These are phyloP conservation scores for Anadara kagoshimensis DNA, from an alignment of 1,140 invertebrate species.

Conservation along the genomic window DNA sequence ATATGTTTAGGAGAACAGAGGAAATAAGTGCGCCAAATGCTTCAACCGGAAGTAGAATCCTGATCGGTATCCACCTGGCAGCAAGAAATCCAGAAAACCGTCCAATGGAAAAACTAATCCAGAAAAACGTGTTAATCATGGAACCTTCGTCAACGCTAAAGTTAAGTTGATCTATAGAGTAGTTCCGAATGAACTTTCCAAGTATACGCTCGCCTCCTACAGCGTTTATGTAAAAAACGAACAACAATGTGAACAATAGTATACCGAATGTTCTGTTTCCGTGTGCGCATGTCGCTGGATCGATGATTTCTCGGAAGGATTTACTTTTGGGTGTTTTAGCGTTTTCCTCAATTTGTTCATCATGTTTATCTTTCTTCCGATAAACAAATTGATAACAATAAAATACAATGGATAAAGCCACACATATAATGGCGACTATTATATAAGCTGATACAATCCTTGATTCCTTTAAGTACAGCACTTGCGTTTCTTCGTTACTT, in stretches of 20 bases:
- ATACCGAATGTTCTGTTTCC: conserved; percentile 46
- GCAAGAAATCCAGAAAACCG: conserved; percentile 49
- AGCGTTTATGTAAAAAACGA: conserved; percentile 49
- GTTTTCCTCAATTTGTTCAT: background rate
- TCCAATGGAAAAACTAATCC: conserved; percentile 54
- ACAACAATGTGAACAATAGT: conserved; percentile 46
- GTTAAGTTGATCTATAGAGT: conserved; percentile 45
- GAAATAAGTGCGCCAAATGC: conserved; percentile 35
- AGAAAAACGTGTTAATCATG: conserved; percentile 52
- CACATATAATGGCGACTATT: conserved; percentile 41
- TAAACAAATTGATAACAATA: conserved; percentile 39
- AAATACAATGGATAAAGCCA: conserved; percentile 40
- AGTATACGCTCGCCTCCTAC: conserved; percentile 52
- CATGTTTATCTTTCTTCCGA: background rate
- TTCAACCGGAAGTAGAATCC: conserved; percentile 51
- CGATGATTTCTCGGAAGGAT: conserved; percentile 30
- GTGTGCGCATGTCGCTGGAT: conserved; percentile 49
- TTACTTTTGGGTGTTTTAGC: background rate
- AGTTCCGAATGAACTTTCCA: conserved; percentile 58
- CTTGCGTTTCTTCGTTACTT: conserved; percentile 7
- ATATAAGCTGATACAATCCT: conserved; percentile 51
- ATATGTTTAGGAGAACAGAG: conserved; percentile 42
- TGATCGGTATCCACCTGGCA: conserved; percentile 47
- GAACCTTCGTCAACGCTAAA: conserved; percentile 47
- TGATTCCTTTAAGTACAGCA: conserved; percentile 36